Evolutionary conservation across 2,113 vertebrate species (phyloP).

Genomic region (Parotia lawesii): DNA sequence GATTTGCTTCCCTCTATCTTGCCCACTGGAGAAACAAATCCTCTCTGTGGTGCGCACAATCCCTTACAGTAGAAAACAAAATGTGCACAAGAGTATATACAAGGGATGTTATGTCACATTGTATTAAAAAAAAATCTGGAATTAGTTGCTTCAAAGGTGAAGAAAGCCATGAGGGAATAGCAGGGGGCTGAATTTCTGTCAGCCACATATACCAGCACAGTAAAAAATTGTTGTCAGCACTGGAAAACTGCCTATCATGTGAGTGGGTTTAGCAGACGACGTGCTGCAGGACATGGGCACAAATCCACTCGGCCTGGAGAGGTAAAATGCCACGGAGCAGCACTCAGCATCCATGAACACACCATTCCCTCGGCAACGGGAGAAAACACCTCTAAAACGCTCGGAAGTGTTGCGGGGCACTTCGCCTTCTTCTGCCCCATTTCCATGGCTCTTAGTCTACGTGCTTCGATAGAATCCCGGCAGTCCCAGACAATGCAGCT

Average conservation of each 20-base stretch:
- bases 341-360: neutral
- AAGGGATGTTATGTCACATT: neutral
- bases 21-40: neutral
- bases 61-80: neutral
- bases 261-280: neutral
- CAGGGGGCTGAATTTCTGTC: neutral
- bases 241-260: neutral
- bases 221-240: neutral
- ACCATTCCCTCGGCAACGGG: fast-evolving
- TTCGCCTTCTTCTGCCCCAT: fast-evolving
- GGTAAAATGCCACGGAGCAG: neutral
- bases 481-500: fast-evolving
- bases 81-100: neutral
- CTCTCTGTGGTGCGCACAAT: neutral
- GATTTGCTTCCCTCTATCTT: neutral
- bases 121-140: neutral
- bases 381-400: neutral
- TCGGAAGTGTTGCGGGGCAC: neutral
- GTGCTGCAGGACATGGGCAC: neutral
- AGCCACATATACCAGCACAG: neutral
- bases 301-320: neutral
- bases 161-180: neutral
- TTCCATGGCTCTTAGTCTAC: neutral
- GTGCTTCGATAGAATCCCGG: fast-evolving
- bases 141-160: neutral